Conservation (phyloP, 2,888 invertebrate genomes). For the Nezara viridula region DNA sequence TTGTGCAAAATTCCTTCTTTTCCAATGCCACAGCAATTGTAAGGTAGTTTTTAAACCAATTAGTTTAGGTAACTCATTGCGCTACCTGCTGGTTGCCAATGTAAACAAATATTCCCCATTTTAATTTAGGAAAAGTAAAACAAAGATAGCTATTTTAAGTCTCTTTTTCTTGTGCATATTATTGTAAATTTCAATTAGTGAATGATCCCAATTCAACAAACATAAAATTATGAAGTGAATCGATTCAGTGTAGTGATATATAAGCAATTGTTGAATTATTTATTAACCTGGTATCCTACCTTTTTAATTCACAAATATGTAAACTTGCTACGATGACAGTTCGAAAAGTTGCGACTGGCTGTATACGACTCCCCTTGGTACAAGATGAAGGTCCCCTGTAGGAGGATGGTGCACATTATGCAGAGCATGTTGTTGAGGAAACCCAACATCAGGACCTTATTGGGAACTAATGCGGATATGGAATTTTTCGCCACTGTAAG, state of each 20-base stretch:
- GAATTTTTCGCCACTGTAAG: conserved; percentile 29
- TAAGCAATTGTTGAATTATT: background rate
- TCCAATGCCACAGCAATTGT: too few species aligned
- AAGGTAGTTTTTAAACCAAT: too few species aligned
- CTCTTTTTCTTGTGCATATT: background rate
- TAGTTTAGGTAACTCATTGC: background rate
- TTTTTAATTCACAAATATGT: background rate
- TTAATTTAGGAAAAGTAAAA: background rate
- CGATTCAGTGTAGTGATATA: background rate
- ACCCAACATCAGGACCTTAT: background rate
- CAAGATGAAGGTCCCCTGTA: background rate
- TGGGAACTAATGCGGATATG: conserved; percentile 1
- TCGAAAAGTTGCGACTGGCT: background rate
- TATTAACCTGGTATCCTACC: background rate
- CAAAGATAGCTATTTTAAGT: background rate
- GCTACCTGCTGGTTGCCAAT: background rate
- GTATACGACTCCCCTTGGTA: conserved; percentile 2
- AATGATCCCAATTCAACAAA: background rate
- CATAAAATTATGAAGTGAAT: background rate
- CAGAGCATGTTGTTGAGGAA: background rate
- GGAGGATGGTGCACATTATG: background rate
- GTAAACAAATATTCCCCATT: background rate
- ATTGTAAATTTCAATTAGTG: background rate
- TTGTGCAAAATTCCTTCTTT: too few species aligned
- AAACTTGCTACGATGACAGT: background rate